Percentiles rank a stretch among this genome's conserved stretches.
Conservation (phyloP, 2,113 vertebrate species). For the Rhinichthys klamathensis region DNA sequence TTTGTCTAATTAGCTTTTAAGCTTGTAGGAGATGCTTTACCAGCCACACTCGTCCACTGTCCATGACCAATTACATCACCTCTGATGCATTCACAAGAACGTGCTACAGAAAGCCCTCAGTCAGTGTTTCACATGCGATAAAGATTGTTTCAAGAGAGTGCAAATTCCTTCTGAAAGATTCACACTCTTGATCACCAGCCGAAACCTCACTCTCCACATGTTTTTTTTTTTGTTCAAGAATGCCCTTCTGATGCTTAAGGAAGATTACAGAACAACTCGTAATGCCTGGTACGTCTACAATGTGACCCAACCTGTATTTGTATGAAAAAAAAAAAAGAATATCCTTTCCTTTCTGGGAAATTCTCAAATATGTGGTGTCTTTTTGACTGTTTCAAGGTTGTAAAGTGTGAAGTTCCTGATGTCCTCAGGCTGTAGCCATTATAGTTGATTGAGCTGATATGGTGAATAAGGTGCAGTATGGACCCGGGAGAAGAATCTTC, state of each 20-base stretch:
- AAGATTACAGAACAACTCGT: neutral
- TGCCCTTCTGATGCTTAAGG: neutral
- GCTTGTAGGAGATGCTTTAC: neutral
- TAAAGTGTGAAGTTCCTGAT: conserved; percentile 8
- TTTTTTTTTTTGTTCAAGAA: neutral
- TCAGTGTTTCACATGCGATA: conserved; percentile 46
- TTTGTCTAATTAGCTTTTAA: too few species aligned
- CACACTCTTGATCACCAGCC: neutral
- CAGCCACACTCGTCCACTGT: neutral
- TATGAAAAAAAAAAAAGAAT: too few species aligned
- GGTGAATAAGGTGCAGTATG: conserved; percentile 56
- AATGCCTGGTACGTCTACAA: conserved; percentile 1
- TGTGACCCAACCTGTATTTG: conserved; percentile 15
- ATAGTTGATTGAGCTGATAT: conserved; percentile 54
- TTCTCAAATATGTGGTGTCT: neutral
- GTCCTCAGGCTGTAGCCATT: conserved; percentile 33
- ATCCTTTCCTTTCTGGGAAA: neutral
- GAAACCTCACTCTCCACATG: neutral
- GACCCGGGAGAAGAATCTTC: conserved; percentile 44
- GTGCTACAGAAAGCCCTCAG: conserved; percentile 44
- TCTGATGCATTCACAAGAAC: conserved; percentile 16
- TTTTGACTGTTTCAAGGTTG: neutral
- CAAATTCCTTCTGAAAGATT: conserved; percentile 20
- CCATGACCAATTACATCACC: conserved; percentile 36
- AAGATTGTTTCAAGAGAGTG: conserved; percentile 26